Evolutionary conservation across 2,113 vertebrate genomes (phyloP).

Genomic region (Ameiurus melas): DNA sequence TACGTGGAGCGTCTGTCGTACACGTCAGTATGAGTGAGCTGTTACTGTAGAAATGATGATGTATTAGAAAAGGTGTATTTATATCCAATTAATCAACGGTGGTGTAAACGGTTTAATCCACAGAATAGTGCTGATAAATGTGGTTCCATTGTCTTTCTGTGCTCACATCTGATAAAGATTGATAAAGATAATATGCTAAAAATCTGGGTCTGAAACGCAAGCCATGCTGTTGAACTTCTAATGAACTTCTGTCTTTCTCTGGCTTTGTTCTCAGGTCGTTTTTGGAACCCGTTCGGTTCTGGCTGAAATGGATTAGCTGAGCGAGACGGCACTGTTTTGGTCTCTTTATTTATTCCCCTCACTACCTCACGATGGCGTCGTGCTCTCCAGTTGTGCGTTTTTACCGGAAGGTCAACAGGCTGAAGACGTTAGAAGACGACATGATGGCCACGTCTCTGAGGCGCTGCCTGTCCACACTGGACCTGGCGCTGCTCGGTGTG

Average conservation of each 20-base stretch:
- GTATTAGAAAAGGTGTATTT: background rate
- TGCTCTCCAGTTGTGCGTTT: conserved; percentile 77
- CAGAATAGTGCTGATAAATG: no score
- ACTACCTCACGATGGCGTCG: conserved; percentile 74
- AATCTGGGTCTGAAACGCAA: background rate
- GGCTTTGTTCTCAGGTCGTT: background rate
- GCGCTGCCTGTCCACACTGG: conserved; percentile 88
- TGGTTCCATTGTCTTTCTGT: no score
- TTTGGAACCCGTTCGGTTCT: conserved; percentile 5
- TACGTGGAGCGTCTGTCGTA: background rate
- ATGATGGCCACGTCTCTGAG: conserved; percentile 89
- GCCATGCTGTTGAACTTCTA: background rate
- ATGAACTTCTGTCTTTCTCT: background rate
- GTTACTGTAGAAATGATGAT: background rate
- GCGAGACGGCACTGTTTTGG: background rate
- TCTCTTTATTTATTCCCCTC: background rate
- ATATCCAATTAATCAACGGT: background rate
- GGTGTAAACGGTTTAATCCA: background rate
- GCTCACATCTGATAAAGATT: background rate
- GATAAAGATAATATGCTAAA: background rate
- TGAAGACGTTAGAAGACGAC: conserved; percentile 88
- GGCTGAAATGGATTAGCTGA: conserved; percentile 19
- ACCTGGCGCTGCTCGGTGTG: conserved; percentile 87
- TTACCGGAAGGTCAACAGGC: conserved; percentile 86
- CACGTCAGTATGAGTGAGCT: background rate